Evolutionary conservation across 2,113 vertebrate genomes (phyloP).

Genomic region (Ia io): DNA sequence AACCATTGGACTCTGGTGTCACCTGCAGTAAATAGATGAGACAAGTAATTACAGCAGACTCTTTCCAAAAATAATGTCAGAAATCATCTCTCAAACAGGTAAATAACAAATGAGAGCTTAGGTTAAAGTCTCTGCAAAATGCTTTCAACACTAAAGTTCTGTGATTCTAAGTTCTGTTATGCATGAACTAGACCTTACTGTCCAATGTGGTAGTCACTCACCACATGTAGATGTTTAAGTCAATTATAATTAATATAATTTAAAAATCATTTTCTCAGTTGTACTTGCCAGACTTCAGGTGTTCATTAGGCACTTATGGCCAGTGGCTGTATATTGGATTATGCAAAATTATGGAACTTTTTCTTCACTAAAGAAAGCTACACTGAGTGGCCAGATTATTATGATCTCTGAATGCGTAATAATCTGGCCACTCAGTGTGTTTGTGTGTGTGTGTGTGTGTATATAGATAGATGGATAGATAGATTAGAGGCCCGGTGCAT

Average conservation of each 20-base stretch:
- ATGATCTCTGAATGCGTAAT: too few relatives aligned
- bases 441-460: too few relatives aligned
- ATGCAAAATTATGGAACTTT: not conserved
- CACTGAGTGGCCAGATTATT: too few relatives aligned
- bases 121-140: not conserved
- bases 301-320: not conserved
- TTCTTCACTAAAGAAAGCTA: not conserved
- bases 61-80: not conserved
- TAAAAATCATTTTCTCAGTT: not conserved
- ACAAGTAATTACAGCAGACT: not conserved
- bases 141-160: not conserved
- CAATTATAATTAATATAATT: not conserved
- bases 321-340: not conserved
- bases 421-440: too few relatives aligned
- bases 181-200: not conserved
- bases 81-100: not conserved
- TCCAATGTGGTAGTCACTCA: too few relatives aligned
- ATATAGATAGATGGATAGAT: too few relatives aligned
- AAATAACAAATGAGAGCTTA: not conserved
- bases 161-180: not conserved
- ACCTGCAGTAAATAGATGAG: not conserved
- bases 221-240: not conserved
- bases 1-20: not conserved
- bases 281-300: not conserved
- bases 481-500: too few relatives aligned